Percentiles rank a stretch among this genome's conserved stretches.
Conservation (phyloP, 2,113 vertebrate species). For the Lepus europaeus region DNA sequence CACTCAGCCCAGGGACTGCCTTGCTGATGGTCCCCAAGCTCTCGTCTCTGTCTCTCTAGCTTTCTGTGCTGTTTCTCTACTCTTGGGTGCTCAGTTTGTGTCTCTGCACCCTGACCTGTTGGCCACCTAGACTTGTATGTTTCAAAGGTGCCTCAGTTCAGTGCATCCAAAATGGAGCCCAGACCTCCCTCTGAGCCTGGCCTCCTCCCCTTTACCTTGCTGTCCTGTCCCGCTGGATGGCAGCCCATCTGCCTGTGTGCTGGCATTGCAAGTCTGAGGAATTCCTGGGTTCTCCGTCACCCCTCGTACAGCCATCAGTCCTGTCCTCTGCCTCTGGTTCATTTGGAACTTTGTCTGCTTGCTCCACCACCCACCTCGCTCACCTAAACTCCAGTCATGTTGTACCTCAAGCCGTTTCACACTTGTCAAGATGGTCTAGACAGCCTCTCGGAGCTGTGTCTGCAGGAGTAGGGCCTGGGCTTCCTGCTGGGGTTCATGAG, state of each 20-base stretch:
- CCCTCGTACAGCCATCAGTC: not conserved
- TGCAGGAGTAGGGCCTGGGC: not conserved
- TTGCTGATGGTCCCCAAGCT: not conserved
- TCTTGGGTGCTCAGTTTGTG: not conserved
- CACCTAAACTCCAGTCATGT: not conserved
- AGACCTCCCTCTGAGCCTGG: not conserved
- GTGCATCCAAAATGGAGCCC: not conserved
- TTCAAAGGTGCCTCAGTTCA: not conserved
- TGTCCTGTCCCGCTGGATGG: not conserved
- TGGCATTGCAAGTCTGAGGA: not conserved
- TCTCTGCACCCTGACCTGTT: not conserved
- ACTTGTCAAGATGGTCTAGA: not conserved
- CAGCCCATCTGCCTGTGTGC: not conserved
- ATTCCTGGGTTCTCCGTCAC: not conserved
- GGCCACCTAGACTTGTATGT: not conserved
- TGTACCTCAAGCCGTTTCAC: not conserved
- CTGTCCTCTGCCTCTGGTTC: constrained; percentile 16
- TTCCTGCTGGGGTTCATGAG: not conserved
- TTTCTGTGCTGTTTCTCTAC: not conserved
- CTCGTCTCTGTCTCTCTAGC: not conserved
- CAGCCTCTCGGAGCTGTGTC: not conserved
- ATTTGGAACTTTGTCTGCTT: not conserved
- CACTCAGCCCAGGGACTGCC: not conserved
- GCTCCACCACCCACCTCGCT: not conserved
- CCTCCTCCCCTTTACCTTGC: not conserved